Percentiles rank a stretch among this genome's conserved stretches.
Evolutionary conservation across 2,888 invertebrate species (phyloP).

Genomic region (Mesorhabditis belari): DNA sequence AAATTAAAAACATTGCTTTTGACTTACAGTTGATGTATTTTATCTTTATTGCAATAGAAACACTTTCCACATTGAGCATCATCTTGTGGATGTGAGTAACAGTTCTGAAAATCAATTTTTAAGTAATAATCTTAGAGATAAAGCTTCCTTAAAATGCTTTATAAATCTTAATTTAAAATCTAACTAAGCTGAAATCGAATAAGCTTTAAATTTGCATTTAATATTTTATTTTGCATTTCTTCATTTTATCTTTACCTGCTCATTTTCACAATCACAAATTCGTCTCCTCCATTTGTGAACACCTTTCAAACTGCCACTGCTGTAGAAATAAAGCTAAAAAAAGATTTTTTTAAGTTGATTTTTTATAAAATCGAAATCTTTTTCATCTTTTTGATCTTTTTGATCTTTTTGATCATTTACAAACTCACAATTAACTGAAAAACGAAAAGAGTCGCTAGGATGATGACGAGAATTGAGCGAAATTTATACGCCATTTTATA

Average conservation of each 20-base stretch:
- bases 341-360: not conserved
- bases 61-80: slow-evolving; percentile 17
- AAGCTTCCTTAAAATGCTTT: too few species aligned
- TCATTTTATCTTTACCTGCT: not conserved
- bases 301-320: not conserved
- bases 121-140: too few species aligned
- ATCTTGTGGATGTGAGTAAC: slow-evolving; percentile 18
- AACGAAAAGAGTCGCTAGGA: not conserved
- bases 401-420: too few species aligned
- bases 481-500: not conserved
- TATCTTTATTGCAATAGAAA: slow-evolving; percentile 8
- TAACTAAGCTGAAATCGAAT: too few species aligned
- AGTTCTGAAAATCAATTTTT: slow-evolving; percentile 7
- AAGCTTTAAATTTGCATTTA: too few species aligned
- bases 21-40: not conserved
- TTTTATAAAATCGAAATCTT: too few species aligned
- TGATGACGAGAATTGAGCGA: not conserved
- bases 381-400: too few species aligned
- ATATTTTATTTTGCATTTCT: too few species aligned
- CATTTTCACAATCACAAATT: not conserved
- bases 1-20: not conserved
- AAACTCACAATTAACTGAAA: not conserved
- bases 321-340: not conserved
- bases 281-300: not conserved
- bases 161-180: too few species aligned